Base-by-base conservation (phyloP, 1,140 invertebrate species). In the Tetramorium alpestre region DNA sequence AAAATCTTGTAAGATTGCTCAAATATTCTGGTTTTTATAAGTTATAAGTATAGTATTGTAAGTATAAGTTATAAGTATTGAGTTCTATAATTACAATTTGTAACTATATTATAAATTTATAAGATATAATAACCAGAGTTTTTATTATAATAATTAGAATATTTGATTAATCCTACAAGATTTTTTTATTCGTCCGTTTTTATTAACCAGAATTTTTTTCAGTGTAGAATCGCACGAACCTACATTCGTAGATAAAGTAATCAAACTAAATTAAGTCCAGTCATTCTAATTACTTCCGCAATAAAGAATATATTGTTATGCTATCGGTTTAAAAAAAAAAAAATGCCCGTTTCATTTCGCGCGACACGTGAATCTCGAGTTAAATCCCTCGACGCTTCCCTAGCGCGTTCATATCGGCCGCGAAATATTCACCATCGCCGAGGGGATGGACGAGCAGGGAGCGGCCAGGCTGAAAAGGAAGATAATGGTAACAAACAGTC, bases 401-500 rank as follows among this genome's bases (percentile, higher is more conserved):
- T 7, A 10, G 38, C 25, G 38, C n/a, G 69, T 75, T 84, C 69
- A 67, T 75, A 54, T 49, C 69, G 54, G 28, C 80, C 4, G 54
- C 80, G 54, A 75, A 60, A 60, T 73, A 60, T 73, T 84, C 54
- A 62, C 54, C n/a, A 60, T 75, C 56, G 80, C 41, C 28, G 25
- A n/a, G 69, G 70, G 28, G 51, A 70, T 44, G 65, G 47, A 67
- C 22, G 73, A 25, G 73, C 28, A 60, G 62, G 64, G 47, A 58
- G 38, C 82, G 64, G 65, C 16, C 84, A 18, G 10, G 84, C 72
- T 86, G 78, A 58, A 85, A 91, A 92, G 88, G 85, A 69, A 93
- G 92, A 94, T 94, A 94, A 93, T 91, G 85, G 92, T 94, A 93
- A 94, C 93, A 94, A 94, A 94, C 91, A 85, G 93, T 93, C 91